Evolutionary conservation across 2,113 vertebrate genomes (phyloP), one percentile per base, ranked within the genome.

Genomic region (Gobiocypris rarus): DNA sequence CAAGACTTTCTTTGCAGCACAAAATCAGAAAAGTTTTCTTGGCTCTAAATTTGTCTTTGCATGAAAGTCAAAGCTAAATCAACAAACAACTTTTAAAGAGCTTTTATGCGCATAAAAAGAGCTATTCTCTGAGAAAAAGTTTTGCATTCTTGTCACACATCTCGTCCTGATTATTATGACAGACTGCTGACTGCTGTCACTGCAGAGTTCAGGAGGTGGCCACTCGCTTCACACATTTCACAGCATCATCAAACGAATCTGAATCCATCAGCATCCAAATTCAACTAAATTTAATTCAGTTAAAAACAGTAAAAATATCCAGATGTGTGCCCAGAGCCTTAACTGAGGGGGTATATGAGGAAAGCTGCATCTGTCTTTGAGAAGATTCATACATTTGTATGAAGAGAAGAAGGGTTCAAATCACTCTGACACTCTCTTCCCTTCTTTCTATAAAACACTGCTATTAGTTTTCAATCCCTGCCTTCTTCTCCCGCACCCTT

Each of bases 391-490:
- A 52, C 71, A 81, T 82, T 50, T 75, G 76, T 69, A 28, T 41
- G 38, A 54, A 69, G 63, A 77, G 58, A 22, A 75, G 58, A 61
- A 4, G 4, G 73, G 43, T 83, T 83, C 38, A 82, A 9, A 19
- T 19, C n/a, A 13, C 67, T 81, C 56, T 76, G 77, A 78, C 71
- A 67, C 76, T 69, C 71, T 70, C n/a, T 43, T 41, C 24, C 50
- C 34, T 75, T 56, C 79, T 48, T 31, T 52, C 61, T 28, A 69
- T 28, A 83, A 81, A 82, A 83, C 59, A 24, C 82, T 54, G 45
- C 82, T 65, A 75, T 87, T 83, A 76, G 83, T 41, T 87, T 52
- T 34, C 69, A 61, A 56, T 78, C 45, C 43, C 22, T 69, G 77
- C 76, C 75, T 15, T 31, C 41, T 52, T 83, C 58, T 59, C 13